Evolutionary conservation across 2,888 invertebrate genomes (phyloP).

Genomic region (Yponomeuta malinellus): DNA sequence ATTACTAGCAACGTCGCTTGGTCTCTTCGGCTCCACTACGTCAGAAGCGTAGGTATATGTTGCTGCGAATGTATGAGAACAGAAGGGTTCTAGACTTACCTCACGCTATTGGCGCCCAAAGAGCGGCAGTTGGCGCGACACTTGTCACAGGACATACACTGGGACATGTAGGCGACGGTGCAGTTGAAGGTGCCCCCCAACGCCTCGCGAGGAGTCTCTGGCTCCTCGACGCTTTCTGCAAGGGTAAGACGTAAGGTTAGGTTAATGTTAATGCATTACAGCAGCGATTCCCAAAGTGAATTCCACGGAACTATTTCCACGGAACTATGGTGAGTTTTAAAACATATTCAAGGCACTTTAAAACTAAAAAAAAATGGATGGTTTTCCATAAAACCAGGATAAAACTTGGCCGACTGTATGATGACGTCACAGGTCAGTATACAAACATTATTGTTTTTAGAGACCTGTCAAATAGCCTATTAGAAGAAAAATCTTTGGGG

Average conservation of each 20-base stretch:
- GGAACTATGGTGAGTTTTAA: too few relatives aligned
- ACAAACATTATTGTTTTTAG: too few relatives aligned
- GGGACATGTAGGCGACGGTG: constrained; percentile 92
- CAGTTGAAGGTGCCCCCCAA: constrained; percentile 86
- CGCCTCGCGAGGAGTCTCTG: constrained; percentile 75
- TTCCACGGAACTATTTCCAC: too few relatives aligned
- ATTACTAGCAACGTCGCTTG: too few relatives aligned
- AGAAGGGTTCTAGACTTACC: constrained; percentile 32
- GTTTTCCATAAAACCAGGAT: too few relatives aligned
- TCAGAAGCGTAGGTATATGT: too few relatives aligned
- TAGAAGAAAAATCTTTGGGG: not conserved
- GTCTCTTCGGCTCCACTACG: too few relatives aligned
- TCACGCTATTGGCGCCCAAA: constrained; percentile 85
- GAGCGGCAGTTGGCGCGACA: constrained; percentile 88
- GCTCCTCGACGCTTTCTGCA: constrained; percentile 80
- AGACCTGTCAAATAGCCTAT: not conserved
- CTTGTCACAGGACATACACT: constrained; percentile 92
- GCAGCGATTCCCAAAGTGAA: not conserved
- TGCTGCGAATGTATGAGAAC: too few relatives aligned
- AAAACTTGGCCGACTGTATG: too few relatives aligned
- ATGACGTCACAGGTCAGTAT: too few relatives aligned
- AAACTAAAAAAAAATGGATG: too few relatives aligned
- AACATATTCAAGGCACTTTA: too few relatives aligned
- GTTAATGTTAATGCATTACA: constrained; percentile 14
- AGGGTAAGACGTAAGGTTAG: constrained; percentile 9